These are phyloP conservation scores for Galaxea fascicularis DNA, from an alignment of 92 coral and sea anemone species.

Conservation along the genomic window DNA sequence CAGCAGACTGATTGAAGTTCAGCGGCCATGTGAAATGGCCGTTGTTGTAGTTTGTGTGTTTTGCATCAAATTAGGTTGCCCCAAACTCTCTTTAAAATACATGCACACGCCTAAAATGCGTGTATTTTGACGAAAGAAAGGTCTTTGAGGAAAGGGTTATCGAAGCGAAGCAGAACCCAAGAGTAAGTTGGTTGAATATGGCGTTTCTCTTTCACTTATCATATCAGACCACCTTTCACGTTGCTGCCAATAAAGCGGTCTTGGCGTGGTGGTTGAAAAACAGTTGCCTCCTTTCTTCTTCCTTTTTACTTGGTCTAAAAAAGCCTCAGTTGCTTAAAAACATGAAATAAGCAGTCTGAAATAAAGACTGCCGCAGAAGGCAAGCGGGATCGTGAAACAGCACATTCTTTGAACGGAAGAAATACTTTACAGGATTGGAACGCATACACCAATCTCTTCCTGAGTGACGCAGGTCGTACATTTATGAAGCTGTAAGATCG, in stretches of 20 bases:
- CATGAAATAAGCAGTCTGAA: constrained; percentile 92
- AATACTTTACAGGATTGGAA: background rate
- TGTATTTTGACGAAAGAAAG: constrained; percentile 82
- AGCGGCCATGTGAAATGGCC: constrained; percentile 71
- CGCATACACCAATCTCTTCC: background rate
- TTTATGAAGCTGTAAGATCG: no score
- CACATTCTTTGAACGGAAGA: background rate
- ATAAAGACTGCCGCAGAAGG: constrained; percentile 81
- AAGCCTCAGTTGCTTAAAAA: constrained; percentile 4
- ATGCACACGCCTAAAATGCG: constrained; percentile 67
- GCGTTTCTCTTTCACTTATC: constrained; percentile 43
- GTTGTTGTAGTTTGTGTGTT: constrained; percentile 53
- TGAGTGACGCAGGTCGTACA: no score
- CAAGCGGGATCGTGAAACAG: background rate
- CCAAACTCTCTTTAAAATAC: constrained; percentile 56
- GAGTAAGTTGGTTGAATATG: constrained; percentile 88
- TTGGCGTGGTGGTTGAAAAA: constrained; percentile 67
- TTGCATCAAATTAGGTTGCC: constrained; percentile 59
- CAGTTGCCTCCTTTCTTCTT: constrained; percentile 46
- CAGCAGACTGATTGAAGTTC: constrained; percentile 62
- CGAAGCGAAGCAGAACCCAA: constrained; percentile 72
- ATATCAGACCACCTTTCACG: constrained; percentile 49
- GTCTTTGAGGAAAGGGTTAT: constrained; percentile 82
- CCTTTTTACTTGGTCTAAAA: constrained; percentile 29
- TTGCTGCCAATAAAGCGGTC: constrained; percentile 90